These are phyloP conservation scores for Gambusia yucatana DNA, from an alignment of 2,797 vertebrate species.

Conservation along the genomic window DNA sequence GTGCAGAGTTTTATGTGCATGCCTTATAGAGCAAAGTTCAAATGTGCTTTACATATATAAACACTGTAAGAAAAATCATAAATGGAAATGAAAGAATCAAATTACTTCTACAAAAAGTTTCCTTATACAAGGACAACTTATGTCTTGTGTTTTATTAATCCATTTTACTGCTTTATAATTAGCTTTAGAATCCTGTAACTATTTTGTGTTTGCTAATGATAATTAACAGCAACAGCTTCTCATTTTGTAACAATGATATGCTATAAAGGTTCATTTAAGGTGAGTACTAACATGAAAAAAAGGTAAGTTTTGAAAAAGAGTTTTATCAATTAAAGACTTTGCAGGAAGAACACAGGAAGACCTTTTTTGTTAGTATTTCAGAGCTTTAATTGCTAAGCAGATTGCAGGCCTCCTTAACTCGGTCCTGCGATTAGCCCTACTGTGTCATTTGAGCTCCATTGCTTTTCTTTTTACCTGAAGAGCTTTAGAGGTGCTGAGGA, in stretches of 20 bases:
- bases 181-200: no score
- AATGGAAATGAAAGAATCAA: not conserved
- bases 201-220: not conserved
- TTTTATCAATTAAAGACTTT: slow-evolving; percentile 16
- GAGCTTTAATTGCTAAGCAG: slow-evolving; percentile 4
- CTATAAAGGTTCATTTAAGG: not conserved
- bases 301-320: no score
- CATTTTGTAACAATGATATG: not conserved
- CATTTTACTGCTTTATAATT: not conserved
- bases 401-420: slow-evolving; percentile 36
- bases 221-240: not conserved
- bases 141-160: not conserved
- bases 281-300: not conserved
- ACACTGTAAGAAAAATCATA: not conserved
- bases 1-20: not conserved
- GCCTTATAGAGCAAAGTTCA: not conserved
- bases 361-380: slow-evolving; percentile 14
- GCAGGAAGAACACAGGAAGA: slow-evolving; percentile 6
- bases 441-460: slow-evolving; percentile 53
- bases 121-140: not conserved
- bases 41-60: not conserved
- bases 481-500: slow-evolving; percentile 41
- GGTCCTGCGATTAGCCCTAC: slow-evolving; percentile 49
- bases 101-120: not conserved
- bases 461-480: slow-evolving; percentile 56